Conservation (phyloP, 2,888 invertebrate species). For the Scaptomyza caliginosa region DNA sequence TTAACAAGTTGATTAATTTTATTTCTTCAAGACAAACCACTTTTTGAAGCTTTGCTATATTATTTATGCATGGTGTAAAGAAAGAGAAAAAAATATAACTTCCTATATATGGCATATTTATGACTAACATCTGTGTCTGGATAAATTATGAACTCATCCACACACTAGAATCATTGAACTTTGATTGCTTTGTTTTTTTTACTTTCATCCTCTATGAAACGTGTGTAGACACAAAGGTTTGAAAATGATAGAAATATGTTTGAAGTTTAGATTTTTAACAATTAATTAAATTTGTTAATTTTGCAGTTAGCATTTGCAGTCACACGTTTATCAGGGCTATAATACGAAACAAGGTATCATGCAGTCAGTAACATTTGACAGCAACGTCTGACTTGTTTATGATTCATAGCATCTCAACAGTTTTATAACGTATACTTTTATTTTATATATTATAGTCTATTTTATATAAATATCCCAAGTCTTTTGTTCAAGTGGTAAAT, state of each 20-base stretch:
- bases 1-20: conserved; percentile 6
- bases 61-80: not conserved
- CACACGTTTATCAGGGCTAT: not conserved
- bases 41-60: not conserved
- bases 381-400: conserved; percentile 9
- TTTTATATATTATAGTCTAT: no score
- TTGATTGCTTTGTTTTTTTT: conserved; percentile 31
- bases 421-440: conserved; percentile 4
- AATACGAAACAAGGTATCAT: not conserved
- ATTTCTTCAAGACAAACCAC: conserved; percentile 15
- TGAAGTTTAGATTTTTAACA: no score
- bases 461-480: conserved; percentile 26
- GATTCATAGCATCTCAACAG: conserved; percentile 34
- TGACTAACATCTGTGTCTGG: conserved; percentile 56
- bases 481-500: conserved; percentile 52
- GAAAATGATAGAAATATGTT: no score
- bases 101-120: conserved; percentile 37
- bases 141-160: conserved; percentile 49
- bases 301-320: no score
- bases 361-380: not conserved
- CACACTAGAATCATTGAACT: conserved; percentile 69
- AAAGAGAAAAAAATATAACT: conserved; percentile 22
- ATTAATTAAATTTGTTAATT: no score
- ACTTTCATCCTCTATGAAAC: not conserved
- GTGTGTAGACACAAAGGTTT: not conserved